Base-by-base conservation (phyloP, 2,888 invertebrate genomes). In the Scelioninae gen. 1 region DNA sequence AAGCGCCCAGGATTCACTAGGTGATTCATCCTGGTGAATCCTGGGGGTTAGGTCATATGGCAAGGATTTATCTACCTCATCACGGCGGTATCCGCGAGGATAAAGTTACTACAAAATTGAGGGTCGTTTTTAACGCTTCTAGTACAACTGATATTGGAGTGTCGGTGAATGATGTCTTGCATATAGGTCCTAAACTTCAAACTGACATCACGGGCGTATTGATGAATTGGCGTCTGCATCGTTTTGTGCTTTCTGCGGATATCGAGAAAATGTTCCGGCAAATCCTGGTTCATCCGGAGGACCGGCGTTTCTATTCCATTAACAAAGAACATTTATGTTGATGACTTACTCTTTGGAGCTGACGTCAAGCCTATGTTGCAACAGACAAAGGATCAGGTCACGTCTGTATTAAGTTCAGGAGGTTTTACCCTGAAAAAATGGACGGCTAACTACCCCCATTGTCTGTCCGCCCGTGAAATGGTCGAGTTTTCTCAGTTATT, bases 211-310 rank as follows among this genome's bases (percentile, higher is more conserved):
- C 51, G 1, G 29, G 34, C 7, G 13, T 65, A 0, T n/a, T 65
- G 2, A 3, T 65, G 1, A 49, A 51, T 23, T 65, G 65, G 65
- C n/a, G 65, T 10, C 3, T 10, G 1, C 10, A 65, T 9, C 10
- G n/a, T 0, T 51, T 23, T 40, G 65, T 51, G 2, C 7, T 65
- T 6, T 38, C 5, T 4, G 40, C 23, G 2, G 51, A 65, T 40
- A 51, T 60, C 5, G 60, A 60, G 11, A 63, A 63, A n/a, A 63
- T 63, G 62, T 60, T 60, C 31, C 43, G 45, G 2, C 60, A 60
- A 45, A 31, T 60, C 1, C 23, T 60, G 6, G 60, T 60, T 9
- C 7, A 38, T 10, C 23, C 7, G 7, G 5, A n/a, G 1, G 60
- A 60, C 8, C 43, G 45, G 15, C 9, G 15, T 1, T 15, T 13